These are phyloP conservation scores for Zaprionus vittiger DNA, from an alignment of 1,140 invertebrate genomes.

Conservation along the genomic window DNA sequence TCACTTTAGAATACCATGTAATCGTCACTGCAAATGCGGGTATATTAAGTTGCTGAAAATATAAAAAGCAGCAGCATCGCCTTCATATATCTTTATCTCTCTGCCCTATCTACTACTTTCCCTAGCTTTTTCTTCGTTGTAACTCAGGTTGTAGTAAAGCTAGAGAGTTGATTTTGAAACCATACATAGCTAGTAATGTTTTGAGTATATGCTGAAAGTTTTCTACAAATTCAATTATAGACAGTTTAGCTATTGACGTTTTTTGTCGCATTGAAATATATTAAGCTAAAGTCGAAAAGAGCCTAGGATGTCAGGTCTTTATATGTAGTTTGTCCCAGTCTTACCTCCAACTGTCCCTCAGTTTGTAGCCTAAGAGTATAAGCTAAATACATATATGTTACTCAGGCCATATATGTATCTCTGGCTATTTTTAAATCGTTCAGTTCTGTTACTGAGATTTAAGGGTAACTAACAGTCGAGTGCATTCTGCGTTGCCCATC, in stretches of 20 bases:
- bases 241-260: background rate
- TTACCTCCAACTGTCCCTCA: too few species aligned
- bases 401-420: too few species aligned
- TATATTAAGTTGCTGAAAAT: background rate
- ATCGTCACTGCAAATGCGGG: background rate
- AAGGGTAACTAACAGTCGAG: background rate
- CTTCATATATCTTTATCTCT: too few species aligned
- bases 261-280: too few species aligned
- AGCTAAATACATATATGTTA: too few species aligned
- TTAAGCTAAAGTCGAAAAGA: too few species aligned
- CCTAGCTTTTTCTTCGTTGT: background rate
- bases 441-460: background rate
- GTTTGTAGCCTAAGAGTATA: too few species aligned
- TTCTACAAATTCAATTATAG: background rate
- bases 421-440: too few species aligned
- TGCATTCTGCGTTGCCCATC: background rate
- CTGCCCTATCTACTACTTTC: too few species aligned
- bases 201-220: background rate
- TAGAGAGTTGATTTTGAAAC: background rate
- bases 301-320: too few species aligned
- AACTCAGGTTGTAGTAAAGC: background rate
- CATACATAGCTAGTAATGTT: background rate
- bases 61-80: background rate
- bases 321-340: too few species aligned
- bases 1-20: constrained; percentile 4